These are phyloP conservation scores for Arenaria interpres DNA, from an alignment of 2,113 vertebrate genomes.

Conservation along the genomic window DNA sequence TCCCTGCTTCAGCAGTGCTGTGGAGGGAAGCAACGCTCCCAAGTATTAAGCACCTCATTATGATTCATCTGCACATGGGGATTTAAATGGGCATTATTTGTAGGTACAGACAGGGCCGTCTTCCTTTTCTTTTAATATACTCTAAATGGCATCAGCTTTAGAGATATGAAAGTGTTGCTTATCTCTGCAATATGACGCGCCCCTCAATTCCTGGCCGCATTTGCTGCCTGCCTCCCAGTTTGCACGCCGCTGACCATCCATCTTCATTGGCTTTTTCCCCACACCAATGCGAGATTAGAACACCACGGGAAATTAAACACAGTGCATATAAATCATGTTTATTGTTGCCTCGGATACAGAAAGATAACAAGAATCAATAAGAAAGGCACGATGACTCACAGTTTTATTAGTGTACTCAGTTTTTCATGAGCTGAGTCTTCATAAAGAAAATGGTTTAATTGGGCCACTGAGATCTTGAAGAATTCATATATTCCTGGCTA, in stretches of 20 bases:
- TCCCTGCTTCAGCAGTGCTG: neutral
- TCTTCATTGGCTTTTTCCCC: slow-evolving; percentile 9
- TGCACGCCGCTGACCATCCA: neutral
- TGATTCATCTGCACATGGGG: neutral
- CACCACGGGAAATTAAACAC: slow-evolving; percentile 22
- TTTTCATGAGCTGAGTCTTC: slow-evolving; percentile 42
- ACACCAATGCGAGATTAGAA: neutral
- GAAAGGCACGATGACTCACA: slow-evolving; percentile 30
- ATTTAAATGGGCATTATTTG: neutral
- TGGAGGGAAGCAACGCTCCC: neutral
- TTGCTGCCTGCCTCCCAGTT: neutral
- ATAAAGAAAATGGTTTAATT: slow-evolving; percentile 13
- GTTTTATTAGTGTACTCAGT: slow-evolving; percentile 44
- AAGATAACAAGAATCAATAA: slow-evolving; percentile 49
- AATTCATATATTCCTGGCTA: neutral
- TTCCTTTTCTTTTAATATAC: neutral
- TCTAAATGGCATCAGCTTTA: neutral
- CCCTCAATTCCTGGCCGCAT: neutral
- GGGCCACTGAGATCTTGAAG: slow-evolving; percentile 17
- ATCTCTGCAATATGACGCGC: neutral
- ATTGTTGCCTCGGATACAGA: slow-evolving; percentile 28
- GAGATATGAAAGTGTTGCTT: neutral
- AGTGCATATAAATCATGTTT: slow-evolving; percentile 54
- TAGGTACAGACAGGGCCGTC: neutral
- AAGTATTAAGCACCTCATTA: neutral